Evolutionary conservation across 2,888 invertebrate species (phyloP).

Genomic region (Drosophila pseudotakahashii): DNA sequence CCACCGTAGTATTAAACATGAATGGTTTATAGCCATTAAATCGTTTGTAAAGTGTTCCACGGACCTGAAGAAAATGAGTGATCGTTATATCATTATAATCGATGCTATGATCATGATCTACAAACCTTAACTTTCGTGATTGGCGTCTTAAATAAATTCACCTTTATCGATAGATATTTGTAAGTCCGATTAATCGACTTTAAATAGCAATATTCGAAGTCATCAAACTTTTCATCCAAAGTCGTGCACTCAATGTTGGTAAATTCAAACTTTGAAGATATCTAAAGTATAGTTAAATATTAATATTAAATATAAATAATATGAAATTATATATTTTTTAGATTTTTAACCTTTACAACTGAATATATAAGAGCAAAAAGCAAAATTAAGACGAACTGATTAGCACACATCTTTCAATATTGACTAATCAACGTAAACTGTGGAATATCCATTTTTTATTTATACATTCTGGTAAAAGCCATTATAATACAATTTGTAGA

Average conservation of each 20-base stretch:
- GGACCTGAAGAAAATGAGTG: background rate
- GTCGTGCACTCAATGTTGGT: background rate
- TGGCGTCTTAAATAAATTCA: background rate
- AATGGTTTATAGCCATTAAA: background rate
- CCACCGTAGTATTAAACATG: background rate
- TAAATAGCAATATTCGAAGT: conserved; percentile 2
- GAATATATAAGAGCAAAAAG: background rate
- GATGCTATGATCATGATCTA: background rate
- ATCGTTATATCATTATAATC: too few species aligned
- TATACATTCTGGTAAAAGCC: background rate
- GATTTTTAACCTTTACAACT: background rate
- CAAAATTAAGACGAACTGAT: background rate
- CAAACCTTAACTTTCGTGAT: background rate
- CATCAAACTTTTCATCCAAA: background rate
- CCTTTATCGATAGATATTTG: conserved; percentile 5
- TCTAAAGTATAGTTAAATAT: background rate
- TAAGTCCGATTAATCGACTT: background rate
- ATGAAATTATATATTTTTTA: background rate
- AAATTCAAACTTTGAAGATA: background rate
- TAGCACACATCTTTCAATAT: background rate
- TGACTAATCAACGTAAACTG: background rate
- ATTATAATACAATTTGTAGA: background rate
- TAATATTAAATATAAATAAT: background rate
- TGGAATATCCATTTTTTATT: background rate
- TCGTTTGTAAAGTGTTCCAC: background rate